Evolutionary conservation across 2,797 vertebrate species (phyloP).

Genomic region (Tapirus indicus): DNA sequence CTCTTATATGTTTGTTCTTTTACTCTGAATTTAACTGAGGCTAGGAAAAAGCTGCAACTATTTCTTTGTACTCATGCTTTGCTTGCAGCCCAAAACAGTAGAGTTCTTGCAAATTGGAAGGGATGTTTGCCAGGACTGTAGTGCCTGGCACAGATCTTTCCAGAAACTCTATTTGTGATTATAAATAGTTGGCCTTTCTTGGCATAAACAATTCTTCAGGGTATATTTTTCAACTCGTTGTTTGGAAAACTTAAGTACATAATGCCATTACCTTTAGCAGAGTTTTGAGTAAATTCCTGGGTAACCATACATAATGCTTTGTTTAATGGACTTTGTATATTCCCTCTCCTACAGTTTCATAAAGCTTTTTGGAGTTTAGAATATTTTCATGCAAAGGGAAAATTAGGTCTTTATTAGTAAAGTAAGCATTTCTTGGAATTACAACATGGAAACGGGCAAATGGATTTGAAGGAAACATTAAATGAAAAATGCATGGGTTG

Average conservation of each 20-base stretch:
- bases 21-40: constrained; percentile 61
- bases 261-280: constrained; percentile 53
- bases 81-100: constrained; percentile 64
- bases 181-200: constrained; percentile 77
- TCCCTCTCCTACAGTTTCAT: constrained; percentile 34
- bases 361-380: constrained; percentile 46
- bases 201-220: constrained; percentile 68
- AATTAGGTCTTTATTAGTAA: constrained; percentile 66
- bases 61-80: constrained; percentile 58
- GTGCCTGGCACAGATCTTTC: constrained; percentile 69
- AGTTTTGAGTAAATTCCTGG: constrained; percentile 65
- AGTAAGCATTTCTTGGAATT: constrained; percentile 37
- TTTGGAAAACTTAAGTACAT: constrained; percentile 77
- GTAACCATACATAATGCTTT: constrained; percentile 31
- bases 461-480: constrained; percentile 62
- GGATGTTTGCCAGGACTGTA: constrained; percentile 56
- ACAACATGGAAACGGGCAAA: constrained; percentile 25
- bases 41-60: constrained; percentile 40
- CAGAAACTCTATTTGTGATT: constrained; percentile 70
- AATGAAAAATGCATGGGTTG: constrained; percentile 59
- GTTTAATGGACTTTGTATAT: not conserved
- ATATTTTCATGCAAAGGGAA: constrained; percentile 62
- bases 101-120: constrained; percentile 69
- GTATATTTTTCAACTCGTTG: constrained; percentile 76
- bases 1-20: constrained; percentile 39